phyloP scores from a whole-genome alignment of 1,140 invertebrate genomes.

The Aphaenogaster floridana region DNA sequence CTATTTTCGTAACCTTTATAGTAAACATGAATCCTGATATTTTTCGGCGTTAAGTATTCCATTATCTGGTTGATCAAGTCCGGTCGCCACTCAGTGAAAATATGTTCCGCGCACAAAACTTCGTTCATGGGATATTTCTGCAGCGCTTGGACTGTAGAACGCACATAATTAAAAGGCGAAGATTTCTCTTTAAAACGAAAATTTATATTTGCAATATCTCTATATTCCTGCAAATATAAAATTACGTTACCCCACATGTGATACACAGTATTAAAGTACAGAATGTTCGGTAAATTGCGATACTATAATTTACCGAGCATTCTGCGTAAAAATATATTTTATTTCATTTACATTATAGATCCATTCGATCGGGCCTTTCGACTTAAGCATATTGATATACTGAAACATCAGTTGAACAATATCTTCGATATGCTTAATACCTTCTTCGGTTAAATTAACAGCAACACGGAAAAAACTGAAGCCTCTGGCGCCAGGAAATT shows the following conservation, averaged over 20 bases:
- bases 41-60: constrained; percentile 92
- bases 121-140: constrained; percentile 95
- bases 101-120: constrained; percentile 92
- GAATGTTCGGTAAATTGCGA: neutral
- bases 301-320: neutral
- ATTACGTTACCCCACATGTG: constrained; percentile 19
- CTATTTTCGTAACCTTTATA: constrained; percentile 91
- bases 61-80: constrained; percentile 93
- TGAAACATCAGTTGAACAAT: constrained; percentile 95
- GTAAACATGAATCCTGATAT: constrained; percentile 92
- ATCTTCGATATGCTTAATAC: constrained; percentile 94
- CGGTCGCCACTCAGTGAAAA: constrained; percentile 94
- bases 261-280: neutral
- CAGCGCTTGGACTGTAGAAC: constrained; percentile 88
- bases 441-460: constrained; percentile 97
- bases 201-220: constrained; percentile 92
- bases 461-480: constrained; percentile 96
- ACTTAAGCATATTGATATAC: constrained; percentile 95
- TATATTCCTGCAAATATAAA: constrained; percentile 90
- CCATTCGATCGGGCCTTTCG: constrained; percentile 93
- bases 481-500: constrained; percentile 92
- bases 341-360: constrained; percentile 89
- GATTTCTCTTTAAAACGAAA: constrained; percentile 98
- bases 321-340: constrained; percentile 11
- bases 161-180: constrained; percentile 91